phyloP scores from a whole-genome alignment of 2,113 vertebrate genomes.

The Pelobates fuscus region DNA sequence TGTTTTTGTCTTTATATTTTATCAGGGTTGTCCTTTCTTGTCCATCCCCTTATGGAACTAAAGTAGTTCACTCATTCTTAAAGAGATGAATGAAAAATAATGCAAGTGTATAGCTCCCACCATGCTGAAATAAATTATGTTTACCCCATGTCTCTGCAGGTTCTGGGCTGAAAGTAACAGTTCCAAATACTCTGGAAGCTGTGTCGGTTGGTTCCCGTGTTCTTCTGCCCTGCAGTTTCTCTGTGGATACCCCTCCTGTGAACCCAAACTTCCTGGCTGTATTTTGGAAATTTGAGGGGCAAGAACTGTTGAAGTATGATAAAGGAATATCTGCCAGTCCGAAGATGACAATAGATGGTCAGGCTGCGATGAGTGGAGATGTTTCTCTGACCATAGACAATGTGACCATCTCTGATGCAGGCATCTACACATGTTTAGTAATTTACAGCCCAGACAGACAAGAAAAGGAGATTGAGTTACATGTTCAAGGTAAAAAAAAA shows the following conservation, averaged over 20 bases:
- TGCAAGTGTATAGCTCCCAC: too few species aligned
- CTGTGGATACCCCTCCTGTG: neutral
- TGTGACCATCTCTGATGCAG: conserved; percentile 15
- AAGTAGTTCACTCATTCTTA: too few species aligned
- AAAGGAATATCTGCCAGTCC: too few species aligned
- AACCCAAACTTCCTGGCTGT: neutral
- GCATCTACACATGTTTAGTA: conserved; percentile 21
- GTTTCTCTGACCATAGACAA: conserved; percentile 9
- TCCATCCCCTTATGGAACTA: too few species aligned
- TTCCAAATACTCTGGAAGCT: neutral
- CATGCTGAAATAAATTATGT: too few species aligned
- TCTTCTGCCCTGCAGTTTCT: conserved; percentile 30
- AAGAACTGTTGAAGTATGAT: conserved; percentile 5
- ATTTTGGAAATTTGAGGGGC: conserved; percentile 16
- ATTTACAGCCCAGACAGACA: conserved; percentile 11
- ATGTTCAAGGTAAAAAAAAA: neutral
- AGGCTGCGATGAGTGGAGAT: neutral
- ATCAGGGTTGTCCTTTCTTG: too few species aligned
- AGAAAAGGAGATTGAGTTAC: neutral
- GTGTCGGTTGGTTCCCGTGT: neutral
- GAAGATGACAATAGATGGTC: neutral
- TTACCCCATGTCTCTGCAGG: neutral
- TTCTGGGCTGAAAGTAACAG: conserved; percentile 2
- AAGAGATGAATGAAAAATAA: too few species aligned
- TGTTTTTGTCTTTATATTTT: too few species aligned